A percentile compares a stretch with the other conserved stretches of the same genome.
Conservation (phyloP, 1,140 invertebrate species). For the Cydia splendana region DNA sequence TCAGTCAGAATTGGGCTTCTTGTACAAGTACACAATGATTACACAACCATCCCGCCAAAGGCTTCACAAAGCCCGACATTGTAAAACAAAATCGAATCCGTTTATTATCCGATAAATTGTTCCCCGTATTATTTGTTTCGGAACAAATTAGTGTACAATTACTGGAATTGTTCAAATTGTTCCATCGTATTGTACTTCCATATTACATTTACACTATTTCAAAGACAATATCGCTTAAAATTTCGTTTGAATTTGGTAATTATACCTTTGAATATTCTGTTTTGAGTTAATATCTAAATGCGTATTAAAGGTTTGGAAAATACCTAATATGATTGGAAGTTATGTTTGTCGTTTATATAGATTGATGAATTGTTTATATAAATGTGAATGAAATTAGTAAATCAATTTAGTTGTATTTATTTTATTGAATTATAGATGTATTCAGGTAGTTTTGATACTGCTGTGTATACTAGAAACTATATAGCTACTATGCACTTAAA, state of each 20-base stretch:
- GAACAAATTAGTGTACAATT: constrained; percentile 26
- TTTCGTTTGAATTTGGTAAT: constrained; percentile 7
- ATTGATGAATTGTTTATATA: neutral
- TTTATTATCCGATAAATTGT: constrained; percentile 17
- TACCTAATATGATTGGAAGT: neutral
- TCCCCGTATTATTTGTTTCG: constrained; percentile 20
- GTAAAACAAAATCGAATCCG: constrained; percentile 7
- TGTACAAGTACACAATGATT: no score
- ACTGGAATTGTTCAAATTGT: constrained; percentile 16
- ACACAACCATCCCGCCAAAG: no score
- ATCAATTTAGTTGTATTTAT: neutral
- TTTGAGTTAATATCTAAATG: neutral
- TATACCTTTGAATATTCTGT: constrained; percentile 10
- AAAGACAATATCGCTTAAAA: constrained; percentile 9
- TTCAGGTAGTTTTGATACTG: no score
- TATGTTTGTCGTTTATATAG: neutral
- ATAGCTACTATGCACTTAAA: no score
- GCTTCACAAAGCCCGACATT: neutral
- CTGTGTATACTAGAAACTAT: no score
- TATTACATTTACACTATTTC: constrained; percentile 22
- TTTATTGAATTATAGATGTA: neutral
- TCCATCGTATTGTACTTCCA: constrained; percentile 18
- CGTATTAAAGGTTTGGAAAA: neutral
- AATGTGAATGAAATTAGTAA: neutral
- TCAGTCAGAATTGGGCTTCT: no score